A percentile compares a stretch with the other conserved stretches of the same genome.
Conservation (phyloP, 2,888 invertebrate species). For the Blera fallax region DNA sequence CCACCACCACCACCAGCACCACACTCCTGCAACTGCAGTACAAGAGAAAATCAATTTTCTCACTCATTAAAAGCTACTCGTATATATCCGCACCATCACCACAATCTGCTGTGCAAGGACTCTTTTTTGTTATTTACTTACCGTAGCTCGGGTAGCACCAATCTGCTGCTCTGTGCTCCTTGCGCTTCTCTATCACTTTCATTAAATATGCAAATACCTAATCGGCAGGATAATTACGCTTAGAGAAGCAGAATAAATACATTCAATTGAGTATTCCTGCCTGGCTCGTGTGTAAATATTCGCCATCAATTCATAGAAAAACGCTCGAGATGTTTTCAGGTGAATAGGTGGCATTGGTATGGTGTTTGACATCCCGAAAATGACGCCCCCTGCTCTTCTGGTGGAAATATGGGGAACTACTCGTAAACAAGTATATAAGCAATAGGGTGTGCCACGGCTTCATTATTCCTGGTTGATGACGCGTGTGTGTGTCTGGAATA, state of each 20-base stretch:
- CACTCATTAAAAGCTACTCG: conserved; percentile 44
- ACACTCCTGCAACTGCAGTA: conserved; percentile 23
- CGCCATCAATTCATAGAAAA: conserved; percentile 47
- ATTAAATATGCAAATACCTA: conserved; percentile 70
- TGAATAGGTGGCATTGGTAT: not conserved
- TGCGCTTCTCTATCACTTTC: conserved; percentile 34
- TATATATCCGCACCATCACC: not conserved
- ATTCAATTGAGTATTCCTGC: conserved; percentile 30
- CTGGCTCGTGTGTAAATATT: conserved; percentile 26
- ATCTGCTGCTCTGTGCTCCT: too few relatives aligned
- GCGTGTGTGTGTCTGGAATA: conserved; percentile 14
- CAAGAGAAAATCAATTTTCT: conserved; percentile 43
- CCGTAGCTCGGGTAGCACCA: not conserved
- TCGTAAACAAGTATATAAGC: too few relatives aligned
- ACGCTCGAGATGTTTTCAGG: not conserved
- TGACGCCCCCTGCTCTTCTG: too few relatives aligned
- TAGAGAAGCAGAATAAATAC: conserved; percentile 68
- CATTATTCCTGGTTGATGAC: conserved; percentile 21
- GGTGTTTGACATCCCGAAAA: not conserved
- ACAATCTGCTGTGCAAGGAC: conserved; percentile 1
- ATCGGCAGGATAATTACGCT: conserved; percentile 70
- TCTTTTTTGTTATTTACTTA: conserved; percentile 33
- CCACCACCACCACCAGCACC: too few relatives aligned
- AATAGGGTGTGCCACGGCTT: not conserved
- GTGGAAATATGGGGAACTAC: too few relatives aligned